Base-by-base conservation (phyloP, 1,140 invertebrate species). In the Spodoptera litura region DNA sequence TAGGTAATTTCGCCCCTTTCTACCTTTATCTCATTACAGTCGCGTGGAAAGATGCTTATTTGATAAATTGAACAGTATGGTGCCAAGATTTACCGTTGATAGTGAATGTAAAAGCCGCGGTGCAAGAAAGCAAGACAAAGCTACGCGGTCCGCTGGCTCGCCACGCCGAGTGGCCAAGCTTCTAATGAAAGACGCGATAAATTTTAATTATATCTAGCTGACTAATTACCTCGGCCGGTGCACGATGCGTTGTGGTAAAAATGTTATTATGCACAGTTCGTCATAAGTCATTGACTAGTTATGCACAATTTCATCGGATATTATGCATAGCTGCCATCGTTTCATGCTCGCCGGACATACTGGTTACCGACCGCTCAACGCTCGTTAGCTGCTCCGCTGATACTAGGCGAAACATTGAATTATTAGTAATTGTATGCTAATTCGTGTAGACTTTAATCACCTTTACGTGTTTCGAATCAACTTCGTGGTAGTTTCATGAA, bases 101-200 rank as follows among this genome's bases (percentile, higher is more conserved):
- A 89, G 83, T 79, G 75, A 88, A 81, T 78, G 82, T 87, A 85
- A 79, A 81, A 75, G 73, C 20, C 73, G 86, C 78, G 79, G 81
- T 81, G 84, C 85, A 92, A 89, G 90, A 89, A 88, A 91, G 87
- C 87, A 87, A 87, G 85, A 85, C 84, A 80, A 78, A 73, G 83
- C 84, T 82, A 81, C 82, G 75, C 87, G 88, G 73, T 88, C 84
- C 85, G 88, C 71, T 88, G 90, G 78, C 27, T 78, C 82, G 81
- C 83, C 78, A 83, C 85, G 87, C 80, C 74, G 77, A 71, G 62
- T 81, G 80, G 78, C 74, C 83, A 86, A 79, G 78, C 84, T 86
- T 87, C 85, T 88, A 90, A 91, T 89, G 85, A 84, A 89, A 91
- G 88, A 89, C 78, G 88, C 84, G 86, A 92, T 92, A 88, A 90